Conservation (phyloP, 2,113 vertebrate genomes). For the Gambusia holbrooki region DNA sequence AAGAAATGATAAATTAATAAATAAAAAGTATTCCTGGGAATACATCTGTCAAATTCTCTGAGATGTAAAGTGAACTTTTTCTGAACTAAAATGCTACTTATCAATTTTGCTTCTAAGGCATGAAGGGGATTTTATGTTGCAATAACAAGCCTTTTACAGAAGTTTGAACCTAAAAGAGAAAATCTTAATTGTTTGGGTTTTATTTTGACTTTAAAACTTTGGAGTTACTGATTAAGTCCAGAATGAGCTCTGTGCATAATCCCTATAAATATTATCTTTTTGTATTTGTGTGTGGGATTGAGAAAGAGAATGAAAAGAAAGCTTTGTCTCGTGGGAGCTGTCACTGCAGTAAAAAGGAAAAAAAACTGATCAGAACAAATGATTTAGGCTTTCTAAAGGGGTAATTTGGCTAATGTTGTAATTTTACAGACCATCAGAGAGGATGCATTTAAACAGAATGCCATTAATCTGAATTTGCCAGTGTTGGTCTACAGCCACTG, state of each 20-base stretch:
- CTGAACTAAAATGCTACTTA: too few species aligned
- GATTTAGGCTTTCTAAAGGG: constrained; percentile 73
- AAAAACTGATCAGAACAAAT: constrained; percentile 63
- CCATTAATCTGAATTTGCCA: constrained; percentile 76
- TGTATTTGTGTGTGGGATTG: constrained; percentile 17
- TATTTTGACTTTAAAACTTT: too few species aligned
- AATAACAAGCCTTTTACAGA: too few species aligned
- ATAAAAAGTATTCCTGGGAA: too few species aligned
- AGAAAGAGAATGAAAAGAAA: constrained; percentile 18
- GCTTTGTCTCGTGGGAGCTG: constrained; percentile 50
- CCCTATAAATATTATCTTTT: background rate
- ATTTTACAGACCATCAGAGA: constrained; percentile 82
- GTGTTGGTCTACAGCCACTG: constrained; percentile 36
- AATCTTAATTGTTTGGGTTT: too few species aligned
- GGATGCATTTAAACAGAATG: constrained; percentile 63
- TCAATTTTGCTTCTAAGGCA: too few species aligned
- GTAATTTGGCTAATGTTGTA: constrained; percentile 80
- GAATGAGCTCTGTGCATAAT: background rate
- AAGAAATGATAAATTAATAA: too few species aligned
- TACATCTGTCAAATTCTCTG: too few species aligned
- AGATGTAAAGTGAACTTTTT: too few species aligned
- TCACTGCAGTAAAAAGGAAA: constrained; percentile 35
- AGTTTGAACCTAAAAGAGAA: too few species aligned
- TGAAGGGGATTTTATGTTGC: too few species aligned
- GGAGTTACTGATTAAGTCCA: too few species aligned